Evolutionary conservation across 2,888 invertebrate species (phyloP).

Genomic region (Cepaea hortensis): DNA sequence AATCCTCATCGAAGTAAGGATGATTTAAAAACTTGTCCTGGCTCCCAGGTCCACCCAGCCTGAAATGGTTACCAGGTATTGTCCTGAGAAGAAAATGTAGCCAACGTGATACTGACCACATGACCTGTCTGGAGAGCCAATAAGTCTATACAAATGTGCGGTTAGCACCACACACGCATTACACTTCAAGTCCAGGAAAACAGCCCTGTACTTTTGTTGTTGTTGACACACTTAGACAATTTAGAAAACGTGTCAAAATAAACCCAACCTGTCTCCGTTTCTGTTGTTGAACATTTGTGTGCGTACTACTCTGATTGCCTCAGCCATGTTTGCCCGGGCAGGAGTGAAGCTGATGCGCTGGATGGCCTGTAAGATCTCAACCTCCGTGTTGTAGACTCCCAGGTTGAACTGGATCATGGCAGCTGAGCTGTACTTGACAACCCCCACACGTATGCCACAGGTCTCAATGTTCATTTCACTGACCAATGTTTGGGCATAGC

Average conservation of each 20-base stretch:
- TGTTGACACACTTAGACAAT: not conserved
- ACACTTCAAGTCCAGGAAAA: too few relatives aligned
- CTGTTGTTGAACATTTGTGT: slow-evolving; percentile 64
- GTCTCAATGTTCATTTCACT: slow-evolving; percentile 65
- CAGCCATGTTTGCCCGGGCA: slow-evolving; percentile 71
- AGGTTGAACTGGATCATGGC: slow-evolving; percentile 69
- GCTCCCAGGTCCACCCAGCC: too few relatives aligned
- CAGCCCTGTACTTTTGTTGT: not conserved
- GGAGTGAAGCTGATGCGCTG: slow-evolving; percentile 64
- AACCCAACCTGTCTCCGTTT: slow-evolving; percentile 63
- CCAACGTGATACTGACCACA: too few relatives aligned
- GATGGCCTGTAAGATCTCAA: slow-evolving; percentile 61
- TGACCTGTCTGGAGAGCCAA: too few relatives aligned
- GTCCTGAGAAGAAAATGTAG: too few relatives aligned
- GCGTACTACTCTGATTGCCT: slow-evolving; percentile 63
- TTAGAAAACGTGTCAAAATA: not conserved
- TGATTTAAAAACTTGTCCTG: too few relatives aligned
- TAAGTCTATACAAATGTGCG: too few relatives aligned
- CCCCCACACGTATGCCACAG: slow-evolving; percentile 66
- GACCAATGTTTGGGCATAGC: slow-evolving; percentile 68
- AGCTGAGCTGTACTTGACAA: slow-evolving; percentile 72
- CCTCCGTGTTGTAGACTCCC: slow-evolving; percentile 56
- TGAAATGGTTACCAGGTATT: too few relatives aligned
- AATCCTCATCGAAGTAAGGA: too few relatives aligned
- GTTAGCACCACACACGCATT: too few relatives aligned